Evolutionary conservation across 2,888 invertebrate species (phyloP), one percentile per base, ranked within the genome.

Genomic region (Drosophila falleni): DNA sequence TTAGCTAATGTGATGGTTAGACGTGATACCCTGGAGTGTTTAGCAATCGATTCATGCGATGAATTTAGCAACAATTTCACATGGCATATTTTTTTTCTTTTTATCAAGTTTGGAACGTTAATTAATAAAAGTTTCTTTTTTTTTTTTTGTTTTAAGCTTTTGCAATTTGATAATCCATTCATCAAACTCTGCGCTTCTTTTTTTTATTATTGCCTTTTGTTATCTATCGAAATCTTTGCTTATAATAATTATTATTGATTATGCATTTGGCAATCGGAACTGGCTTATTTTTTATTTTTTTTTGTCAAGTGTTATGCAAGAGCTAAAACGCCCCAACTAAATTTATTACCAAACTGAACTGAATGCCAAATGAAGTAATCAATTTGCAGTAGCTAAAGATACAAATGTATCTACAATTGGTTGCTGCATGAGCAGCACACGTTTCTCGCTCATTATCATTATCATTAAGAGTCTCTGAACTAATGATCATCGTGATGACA

Each of bases 331-430:
- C 33, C 37, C 23, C 23, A 44, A 46, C 41, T n/a, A 61, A 69
- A 41, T 62, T 44, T 51, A 79, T 53, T n/a, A 53, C 39, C 70
- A 64, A 58, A 51, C 70, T 63, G 61, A 66, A 66, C 58, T 60
- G 72, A 84, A 84, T 79, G 71, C 68, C 65, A 69, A 84, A 83
- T 77, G 74, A 85, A 49, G 78, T 66, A 56, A 60, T 59, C 60
- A 61, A 69, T 53, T 59, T 56, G 55, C 33, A 35, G 35, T 35
- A 53, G 44, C 41, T 41, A 16, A 56, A 55, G 42, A 31, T 55
- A 39, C 50, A 71, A 33, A 31, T 49, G 9, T 44, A 51, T 33
- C 33, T 55, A n/a, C 16, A 42, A 55, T 42, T 47, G 39, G 63
- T 50, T 16, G 31, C 33, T 5, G 33, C 47, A 59, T 31, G 15